Evolutionary conservation across 2,113 vertebrate genomes (phyloP).

Genomic region (Onychorhynchus coronatus): DNA sequence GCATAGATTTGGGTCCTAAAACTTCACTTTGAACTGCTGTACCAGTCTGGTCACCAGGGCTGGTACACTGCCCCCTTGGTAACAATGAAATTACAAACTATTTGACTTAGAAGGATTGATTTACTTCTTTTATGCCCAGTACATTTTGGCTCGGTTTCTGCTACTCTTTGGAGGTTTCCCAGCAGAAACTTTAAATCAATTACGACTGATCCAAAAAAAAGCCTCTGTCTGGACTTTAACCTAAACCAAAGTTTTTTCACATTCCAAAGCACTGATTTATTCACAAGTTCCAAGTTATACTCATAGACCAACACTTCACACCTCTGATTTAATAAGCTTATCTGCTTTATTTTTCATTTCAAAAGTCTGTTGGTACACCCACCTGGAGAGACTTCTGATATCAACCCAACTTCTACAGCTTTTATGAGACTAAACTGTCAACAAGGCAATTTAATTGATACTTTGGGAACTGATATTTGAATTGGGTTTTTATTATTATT

Average conservation of each 20-base stretch:
- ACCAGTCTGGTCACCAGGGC: not conserved
- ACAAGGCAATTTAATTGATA: not conserved
- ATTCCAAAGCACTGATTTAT: slow-evolving; percentile 67
- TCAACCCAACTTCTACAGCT: not conserved
- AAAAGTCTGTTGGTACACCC: not conserved
- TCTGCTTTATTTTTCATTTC: slow-evolving; percentile 11
- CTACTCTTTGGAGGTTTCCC: slow-evolving; percentile 57
- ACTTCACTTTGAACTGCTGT: not conserved
- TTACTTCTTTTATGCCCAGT: slow-evolving; percentile 27
- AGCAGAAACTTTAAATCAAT: slow-evolving; percentile 65
- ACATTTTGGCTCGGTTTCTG: slow-evolving; percentile 53
- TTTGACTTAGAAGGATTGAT: slow-evolving; percentile 39
- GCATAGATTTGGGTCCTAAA: not conserved
- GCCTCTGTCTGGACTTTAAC: slow-evolving; percentile 53
- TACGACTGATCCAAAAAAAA: slow-evolving; percentile 58
- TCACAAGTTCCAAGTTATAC: slow-evolving; percentile 50
- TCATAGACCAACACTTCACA: slow-evolving; percentile 38
- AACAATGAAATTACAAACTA: slow-evolving; percentile 49
- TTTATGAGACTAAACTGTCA: not conserved
- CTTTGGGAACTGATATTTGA: not conserved
- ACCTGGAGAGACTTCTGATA: not conserved
- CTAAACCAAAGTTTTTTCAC: slow-evolving; percentile 42
- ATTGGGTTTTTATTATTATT: not conserved
- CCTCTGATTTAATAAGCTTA: slow-evolving; percentile 38
- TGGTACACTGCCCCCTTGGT: not conserved